These are phyloP conservation scores for Microctonus brassicae DNA, from an alignment of 2,888 invertebrate species.

Conservation along the genomic window DNA sequence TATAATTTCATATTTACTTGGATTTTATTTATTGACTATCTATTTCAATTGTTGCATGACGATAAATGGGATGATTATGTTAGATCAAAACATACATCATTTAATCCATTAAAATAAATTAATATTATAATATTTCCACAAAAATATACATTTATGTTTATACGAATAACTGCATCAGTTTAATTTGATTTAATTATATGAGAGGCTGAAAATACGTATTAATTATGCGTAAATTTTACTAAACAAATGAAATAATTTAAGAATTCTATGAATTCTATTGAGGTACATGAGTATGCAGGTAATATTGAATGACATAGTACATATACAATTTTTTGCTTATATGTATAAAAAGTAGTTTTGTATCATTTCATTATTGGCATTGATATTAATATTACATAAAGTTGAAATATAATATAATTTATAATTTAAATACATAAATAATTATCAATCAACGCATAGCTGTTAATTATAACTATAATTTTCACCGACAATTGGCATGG, in stretches of 20 bases:
- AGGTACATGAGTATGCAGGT: slow-evolving; percentile 49
- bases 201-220: neutral
- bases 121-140: slow-evolving; percentile 38
- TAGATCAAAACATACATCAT: no score
- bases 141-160: slow-evolving; percentile 41
- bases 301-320: slow-evolving; percentile 41
- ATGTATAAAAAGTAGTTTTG: slow-evolving; percentile 47
- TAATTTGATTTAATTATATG: slow-evolving; percentile 23
- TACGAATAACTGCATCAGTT: slow-evolving; percentile 31
- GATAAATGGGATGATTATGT: no score
- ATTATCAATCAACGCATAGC: no score
- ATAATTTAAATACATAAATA: slow-evolving; percentile 1
- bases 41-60: no score
- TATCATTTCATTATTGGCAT: slow-evolving; percentile 41
- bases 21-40: no score
- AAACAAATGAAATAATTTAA: neutral
- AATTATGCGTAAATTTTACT: neutral
- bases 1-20: no score
- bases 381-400: slow-evolving; percentile 35
- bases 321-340: slow-evolving; percentile 35
- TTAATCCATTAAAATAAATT: neutral
- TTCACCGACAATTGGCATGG: neutral
- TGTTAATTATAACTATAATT: neutral
- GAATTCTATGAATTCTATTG: neutral
- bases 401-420: slow-evolving; percentile 25